Evolutionary conservation across 23 tunicate genomes (phyloP).

Genomic region (Ascidia mentula): DNA sequence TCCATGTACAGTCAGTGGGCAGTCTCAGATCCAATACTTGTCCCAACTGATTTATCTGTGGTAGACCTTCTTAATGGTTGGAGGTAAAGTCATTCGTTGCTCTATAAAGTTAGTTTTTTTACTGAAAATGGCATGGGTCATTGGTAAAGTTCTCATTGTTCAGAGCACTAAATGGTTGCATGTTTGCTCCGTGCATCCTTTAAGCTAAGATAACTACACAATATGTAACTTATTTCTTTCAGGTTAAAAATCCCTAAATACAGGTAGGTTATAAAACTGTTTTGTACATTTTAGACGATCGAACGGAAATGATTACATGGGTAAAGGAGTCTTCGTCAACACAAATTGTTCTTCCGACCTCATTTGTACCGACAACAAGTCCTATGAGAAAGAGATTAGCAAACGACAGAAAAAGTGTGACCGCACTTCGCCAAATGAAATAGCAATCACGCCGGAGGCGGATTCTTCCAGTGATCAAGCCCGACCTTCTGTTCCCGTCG

Average conservation of each 20-base stretch:
- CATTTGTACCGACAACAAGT: constrained; percentile 23
- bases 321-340: not conserved
- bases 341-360: not conserved
- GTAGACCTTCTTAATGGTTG: constrained; percentile 44
- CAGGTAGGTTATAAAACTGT: no score
- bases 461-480: constrained; percentile 8
- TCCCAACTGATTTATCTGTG: constrained; percentile 56
- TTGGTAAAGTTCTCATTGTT: no score
- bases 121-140: no score
- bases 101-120: no score
- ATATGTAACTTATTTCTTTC: no score
- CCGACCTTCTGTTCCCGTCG: not conserved
- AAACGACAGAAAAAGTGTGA: not conserved
- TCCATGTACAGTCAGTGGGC: constrained; percentile 97
- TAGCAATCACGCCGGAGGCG: not conserved
- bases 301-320: not conserved
- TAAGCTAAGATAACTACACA: no score
- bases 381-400: constrained; percentile 12
- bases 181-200: no score
- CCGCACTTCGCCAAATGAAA: constrained; percentile 5
- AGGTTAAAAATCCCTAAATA: no score
- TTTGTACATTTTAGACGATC: no score
- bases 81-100: constrained; percentile 30
- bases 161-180: no score
- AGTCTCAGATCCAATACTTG: constrained; percentile 49